Conservation (phyloP, 1,140 invertebrate species). For the Heliothis subflexa region DNA sequence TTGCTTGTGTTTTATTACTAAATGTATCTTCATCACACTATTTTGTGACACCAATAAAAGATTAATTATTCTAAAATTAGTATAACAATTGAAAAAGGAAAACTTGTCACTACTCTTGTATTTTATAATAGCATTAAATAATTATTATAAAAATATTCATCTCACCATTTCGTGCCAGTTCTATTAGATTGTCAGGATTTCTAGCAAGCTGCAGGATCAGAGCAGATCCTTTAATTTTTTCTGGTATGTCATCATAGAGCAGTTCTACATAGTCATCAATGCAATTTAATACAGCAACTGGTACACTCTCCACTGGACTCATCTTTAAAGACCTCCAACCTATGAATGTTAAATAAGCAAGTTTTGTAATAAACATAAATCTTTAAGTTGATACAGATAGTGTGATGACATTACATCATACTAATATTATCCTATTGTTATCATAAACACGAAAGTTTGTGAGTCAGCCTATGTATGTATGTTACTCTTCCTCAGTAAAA, state of each 20-base stretch:
- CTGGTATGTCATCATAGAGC: conserved; percentile 97
- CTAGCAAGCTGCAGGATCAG: conserved; percentile 96
- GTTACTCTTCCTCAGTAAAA: too few relatives aligned
- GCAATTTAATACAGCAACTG: conserved; percentile 91
- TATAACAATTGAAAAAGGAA: background rate
- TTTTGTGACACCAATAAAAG: background rate
- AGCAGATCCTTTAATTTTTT: conserved; percentile 97
- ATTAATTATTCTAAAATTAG: background rate
- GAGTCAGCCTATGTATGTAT: too few relatives aligned
- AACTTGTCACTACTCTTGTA: too few relatives aligned
- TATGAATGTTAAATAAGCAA: background rate
- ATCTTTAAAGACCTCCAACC: conserved; percentile 53
- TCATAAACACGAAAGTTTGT: too few relatives aligned
- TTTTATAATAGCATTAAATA: too few relatives aligned
- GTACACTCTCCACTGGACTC: conserved; percentile 82
- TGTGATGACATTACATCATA: too few relatives aligned
- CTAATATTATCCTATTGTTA: too few relatives aligned
- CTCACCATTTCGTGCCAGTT: conserved; percentile 95
- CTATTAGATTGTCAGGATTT: conserved; percentile 97
- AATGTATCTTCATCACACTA: too few relatives aligned
- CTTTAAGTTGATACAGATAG: too few relatives aligned
- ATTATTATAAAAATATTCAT: background rate
- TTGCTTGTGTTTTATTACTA: too few relatives aligned
- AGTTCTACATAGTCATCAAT: conserved; percentile 98
- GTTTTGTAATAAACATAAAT: background rate